phyloP scores from a whole-genome alignment of 2,113 vertebrate genomes.

The Rhadina sibilatrix region DNA sequence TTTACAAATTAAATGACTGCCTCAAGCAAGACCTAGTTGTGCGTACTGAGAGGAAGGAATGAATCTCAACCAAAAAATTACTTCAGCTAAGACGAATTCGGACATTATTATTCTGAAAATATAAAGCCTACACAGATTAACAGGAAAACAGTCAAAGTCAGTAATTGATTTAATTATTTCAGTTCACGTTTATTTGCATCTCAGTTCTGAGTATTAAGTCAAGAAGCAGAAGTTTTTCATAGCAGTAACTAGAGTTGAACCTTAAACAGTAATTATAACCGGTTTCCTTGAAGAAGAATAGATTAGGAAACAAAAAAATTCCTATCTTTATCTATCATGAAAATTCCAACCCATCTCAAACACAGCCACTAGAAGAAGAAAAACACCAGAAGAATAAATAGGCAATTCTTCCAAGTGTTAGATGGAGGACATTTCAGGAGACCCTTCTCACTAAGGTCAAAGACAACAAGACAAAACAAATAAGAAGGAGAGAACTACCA shows the following conservation, averaged over 20 bases:
- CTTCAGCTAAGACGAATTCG: constrained; percentile 17
- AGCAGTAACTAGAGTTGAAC: background rate
- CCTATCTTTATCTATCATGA: background rate
- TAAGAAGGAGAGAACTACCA: background rate
- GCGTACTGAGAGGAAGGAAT: background rate
- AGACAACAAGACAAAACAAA: background rate
- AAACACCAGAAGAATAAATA: background rate
- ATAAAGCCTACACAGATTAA: background rate
- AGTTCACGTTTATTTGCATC: constrained; percentile 26
- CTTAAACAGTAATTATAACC: constrained; percentile 26
- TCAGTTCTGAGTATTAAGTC: background rate
- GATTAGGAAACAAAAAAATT: background rate
- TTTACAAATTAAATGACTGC: constrained; percentile 21
- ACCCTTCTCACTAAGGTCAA: background rate
- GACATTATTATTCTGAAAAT: constrained; percentile 11
- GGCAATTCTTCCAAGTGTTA: background rate
- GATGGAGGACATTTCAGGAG: background rate
- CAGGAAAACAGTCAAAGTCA: background rate
- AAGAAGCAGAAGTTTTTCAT: background rate
- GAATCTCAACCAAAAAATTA: background rate
- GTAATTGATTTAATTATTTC: constrained; percentile 31
- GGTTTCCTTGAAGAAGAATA: background rate
- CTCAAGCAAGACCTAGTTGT: constrained; percentile 23
- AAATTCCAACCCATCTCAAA: background rate
- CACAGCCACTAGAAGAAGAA: background rate